These are phyloP conservation scores for Coenonympha glycerion DNA, from an alignment of 2,888 invertebrate species.

Conservation along the genomic window DNA sequence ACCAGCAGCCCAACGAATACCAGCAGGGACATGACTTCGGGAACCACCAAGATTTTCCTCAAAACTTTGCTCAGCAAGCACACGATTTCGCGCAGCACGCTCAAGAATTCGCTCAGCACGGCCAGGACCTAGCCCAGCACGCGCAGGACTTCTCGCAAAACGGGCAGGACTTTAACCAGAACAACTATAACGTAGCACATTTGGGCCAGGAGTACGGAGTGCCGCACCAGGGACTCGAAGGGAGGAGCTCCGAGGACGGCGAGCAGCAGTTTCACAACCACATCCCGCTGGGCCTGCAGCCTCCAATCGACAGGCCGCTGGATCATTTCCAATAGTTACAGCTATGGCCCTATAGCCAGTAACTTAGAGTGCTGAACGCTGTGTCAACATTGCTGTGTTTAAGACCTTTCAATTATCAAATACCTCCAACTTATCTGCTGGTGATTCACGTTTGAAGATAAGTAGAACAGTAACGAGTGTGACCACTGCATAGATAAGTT, in stretches of 20 bases:
- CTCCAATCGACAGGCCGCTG: conserved; percentile 64
- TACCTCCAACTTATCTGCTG: no score
- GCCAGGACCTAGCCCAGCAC: conserved; percentile 34
- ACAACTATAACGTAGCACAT: conserved; percentile 28
- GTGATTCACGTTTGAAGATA: no score
- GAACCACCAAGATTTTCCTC: conserved; percentile 14
- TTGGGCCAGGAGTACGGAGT: conserved; percentile 48
- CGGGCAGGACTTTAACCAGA: conserved; percentile 28
- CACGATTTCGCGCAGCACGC: conserved; percentile 30
- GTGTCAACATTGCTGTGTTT: background rate
- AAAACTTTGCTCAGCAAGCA: conserved; percentile 26
- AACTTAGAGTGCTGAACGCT: conserved; percentile 17
- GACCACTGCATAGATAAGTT: no score
- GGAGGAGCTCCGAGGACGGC: conserved; percentile 49
- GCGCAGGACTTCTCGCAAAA: conserved; percentile 30
- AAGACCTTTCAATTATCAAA: no score
- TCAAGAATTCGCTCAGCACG: conserved; percentile 31
- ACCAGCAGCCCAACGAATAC: conserved; percentile 30
- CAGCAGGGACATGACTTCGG: conserved; percentile 25
- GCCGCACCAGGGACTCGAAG: conserved; percentile 56
- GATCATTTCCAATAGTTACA: conserved; percentile 58
- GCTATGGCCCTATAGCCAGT: conserved; percentile 27
- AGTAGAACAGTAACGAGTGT: no score
- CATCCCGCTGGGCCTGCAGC: conserved; percentile 63
- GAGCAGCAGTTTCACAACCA: conserved; percentile 60